Base-by-base conservation (phyloP, 2,888 invertebrate species). In the Pristionchus maxplancki region DNA sequence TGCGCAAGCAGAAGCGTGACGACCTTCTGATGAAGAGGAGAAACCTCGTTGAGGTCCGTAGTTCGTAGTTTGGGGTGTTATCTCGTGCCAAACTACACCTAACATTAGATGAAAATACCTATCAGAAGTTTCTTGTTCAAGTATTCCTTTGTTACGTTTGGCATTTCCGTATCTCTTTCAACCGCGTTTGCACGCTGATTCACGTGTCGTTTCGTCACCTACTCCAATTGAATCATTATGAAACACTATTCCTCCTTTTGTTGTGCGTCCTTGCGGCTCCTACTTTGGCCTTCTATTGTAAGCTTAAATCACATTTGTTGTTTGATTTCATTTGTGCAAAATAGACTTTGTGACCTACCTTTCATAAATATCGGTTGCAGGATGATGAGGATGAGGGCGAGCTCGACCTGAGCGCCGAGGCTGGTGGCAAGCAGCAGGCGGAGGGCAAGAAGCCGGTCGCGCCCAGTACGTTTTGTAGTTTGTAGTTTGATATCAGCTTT, bases 1-100 rank as follows among this genome's bases (percentile, higher is more conserved):
- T 99, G 53, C 96, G 99, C 28, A 98, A 98, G 95, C 97, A 97
- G 31, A 97, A 97, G 89, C 97, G 98, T 92, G 98, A 98, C 95
- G 98, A 98, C 93, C 98, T 98, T 95, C 95, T 99, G 64, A 96
- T 97, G 88, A 99, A 99, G 95, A 90, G 93, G 40, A 90, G 93
- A 24, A 92, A 93, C 88, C 88, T 93, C 78, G 89, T 85, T 28
- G 90, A 90, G 24, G 91, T 91, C 37, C 37, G 89, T n/a, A 64
- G 64, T 64, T 64, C 17, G 64, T 64, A 44, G 44, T 64, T 17
- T 64, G 64, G 8, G 64, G 15, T n/a, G 6, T 24, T n/a, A n/a
- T n/a, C n/a, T n/a, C n/a, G n/a, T n/a, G n/a, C n/a, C n/a, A n/a
- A n/a, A n/a, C n/a, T n/a, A n/a, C n/a, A n/a, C n/a, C n/a, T n/a